phyloP scores from a whole-genome alignment of 2,797 vertebrate genomes.

The Pangasius sanitwongsei region DNA sequence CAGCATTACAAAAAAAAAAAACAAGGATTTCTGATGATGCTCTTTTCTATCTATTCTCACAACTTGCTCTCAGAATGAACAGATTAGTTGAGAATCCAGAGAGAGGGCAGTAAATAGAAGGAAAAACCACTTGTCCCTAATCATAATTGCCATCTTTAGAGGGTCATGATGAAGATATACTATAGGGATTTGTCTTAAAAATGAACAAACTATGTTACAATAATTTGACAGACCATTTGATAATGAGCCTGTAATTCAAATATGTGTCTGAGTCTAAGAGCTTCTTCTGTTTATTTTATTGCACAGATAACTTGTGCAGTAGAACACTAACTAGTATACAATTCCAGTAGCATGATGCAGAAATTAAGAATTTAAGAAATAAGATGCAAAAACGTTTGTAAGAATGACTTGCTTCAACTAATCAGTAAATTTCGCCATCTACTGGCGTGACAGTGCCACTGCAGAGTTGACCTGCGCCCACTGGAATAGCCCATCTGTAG shows the following conservation, averaged over 20 bases:
- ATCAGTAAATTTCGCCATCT: not conserved
- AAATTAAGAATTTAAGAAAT: not conserved
- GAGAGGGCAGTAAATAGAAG: not conserved
- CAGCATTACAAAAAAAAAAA: not conserved
- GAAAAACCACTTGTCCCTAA: not conserved
- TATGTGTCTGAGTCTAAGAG: not conserved
- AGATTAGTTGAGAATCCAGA: not conserved
- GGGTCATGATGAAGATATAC: not conserved
- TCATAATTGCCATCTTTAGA: not conserved
- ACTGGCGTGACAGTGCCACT: not conserved
- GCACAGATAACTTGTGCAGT: not conserved
- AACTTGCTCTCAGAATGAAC: not conserved
- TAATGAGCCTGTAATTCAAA: not conserved
- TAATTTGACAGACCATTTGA: not conserved
- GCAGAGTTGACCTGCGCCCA: not conserved
- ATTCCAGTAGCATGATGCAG: not conserved
- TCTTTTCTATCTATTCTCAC: not conserved
- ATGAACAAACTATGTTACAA: not conserved
- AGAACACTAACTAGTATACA: not conserved
- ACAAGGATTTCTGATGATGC: not conserved
- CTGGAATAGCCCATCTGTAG: not conserved
- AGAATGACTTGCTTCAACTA: not conserved
- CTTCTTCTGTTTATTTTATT: not conserved
- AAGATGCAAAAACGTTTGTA: not conserved
- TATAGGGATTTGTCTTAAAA: not conserved